Conservation (phyloP, 2,797 vertebrate species). For the Liasis olivaceus region DNA sequence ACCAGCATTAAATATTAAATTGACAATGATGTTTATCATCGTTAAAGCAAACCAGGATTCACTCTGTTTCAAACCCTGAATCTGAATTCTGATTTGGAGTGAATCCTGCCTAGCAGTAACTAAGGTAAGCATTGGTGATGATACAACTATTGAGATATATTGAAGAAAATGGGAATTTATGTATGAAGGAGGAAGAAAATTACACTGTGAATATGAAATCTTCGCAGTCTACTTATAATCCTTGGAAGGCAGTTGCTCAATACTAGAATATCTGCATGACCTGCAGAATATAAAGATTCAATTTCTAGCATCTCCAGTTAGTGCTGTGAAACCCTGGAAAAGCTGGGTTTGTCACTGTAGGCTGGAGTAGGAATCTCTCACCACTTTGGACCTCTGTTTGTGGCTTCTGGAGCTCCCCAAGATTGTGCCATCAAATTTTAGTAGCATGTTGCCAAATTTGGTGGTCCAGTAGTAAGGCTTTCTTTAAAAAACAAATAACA, state of each 20-base stretch:
- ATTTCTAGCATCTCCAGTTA: too few relatives aligned
- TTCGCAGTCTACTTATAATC: too few relatives aligned
- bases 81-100: not conserved
- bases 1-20: not conserved
- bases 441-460: not conserved
- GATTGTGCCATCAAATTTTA: not conserved
- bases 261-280: too few relatives aligned
- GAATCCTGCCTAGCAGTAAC: not conserved
- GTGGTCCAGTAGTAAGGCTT: not conserved
- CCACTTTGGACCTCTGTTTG: not conserved
- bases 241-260: too few relatives aligned
- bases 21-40: not conserved
- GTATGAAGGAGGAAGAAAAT: not conserved
- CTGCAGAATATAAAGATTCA: too few relatives aligned
- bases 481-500: not conserved
- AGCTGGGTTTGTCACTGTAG: not conserved
- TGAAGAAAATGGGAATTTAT: not conserved
- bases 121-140: not conserved
- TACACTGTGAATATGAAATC: not conserved
- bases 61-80: not conserved
- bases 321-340: not conserved
- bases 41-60: not conserved
- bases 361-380: not conserved
- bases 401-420: not conserved
- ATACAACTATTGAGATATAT: not conserved